These are phyloP conservation scores for Sebastes vulpes DNA, from an alignment of 2,797 vertebrate species.

Conservation along the genomic window DNA sequence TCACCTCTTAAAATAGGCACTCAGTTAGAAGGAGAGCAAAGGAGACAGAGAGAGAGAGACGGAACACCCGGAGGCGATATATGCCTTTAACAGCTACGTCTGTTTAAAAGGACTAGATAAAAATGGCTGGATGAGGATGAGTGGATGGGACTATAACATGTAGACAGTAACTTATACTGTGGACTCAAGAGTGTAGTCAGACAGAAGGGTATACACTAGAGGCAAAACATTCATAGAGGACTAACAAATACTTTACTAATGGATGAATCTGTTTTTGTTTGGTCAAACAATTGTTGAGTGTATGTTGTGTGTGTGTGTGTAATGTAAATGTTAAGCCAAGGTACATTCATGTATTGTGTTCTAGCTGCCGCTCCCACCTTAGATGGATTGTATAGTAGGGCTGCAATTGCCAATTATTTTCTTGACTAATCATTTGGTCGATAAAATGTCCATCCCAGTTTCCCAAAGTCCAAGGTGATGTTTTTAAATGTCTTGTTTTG, in stretches of 20 bases:
- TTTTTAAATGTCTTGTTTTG: too few species aligned
- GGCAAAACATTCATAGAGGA: background rate
- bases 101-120: background rate
- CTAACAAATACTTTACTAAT: background rate
- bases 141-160: background rate
- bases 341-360: background rate
- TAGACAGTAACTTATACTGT: background rate
- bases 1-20: slow-evolving; percentile 74
- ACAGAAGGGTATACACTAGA: background rate
- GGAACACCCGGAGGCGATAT: slow-evolving; percentile 34
- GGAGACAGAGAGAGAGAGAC: slow-evolving; percentile 24
- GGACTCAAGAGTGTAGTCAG: background rate
- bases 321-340: too few species aligned
- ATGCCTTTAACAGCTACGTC: slow-evolving; percentile 39
- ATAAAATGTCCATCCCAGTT: too few species aligned
- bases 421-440: too few species aligned
- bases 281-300: background rate
- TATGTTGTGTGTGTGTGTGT: background rate
- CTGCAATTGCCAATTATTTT: too few species aligned
- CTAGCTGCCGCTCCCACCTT: too few species aligned
- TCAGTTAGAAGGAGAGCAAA: slow-evolving; percentile 42
- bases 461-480: too few species aligned
- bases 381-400: too few species aligned
- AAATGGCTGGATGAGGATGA: background rate
- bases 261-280: background rate